phyloP scores from a whole-genome alignment of 2,113 vertebrate species.

The Podiceps cristatus region DNA sequence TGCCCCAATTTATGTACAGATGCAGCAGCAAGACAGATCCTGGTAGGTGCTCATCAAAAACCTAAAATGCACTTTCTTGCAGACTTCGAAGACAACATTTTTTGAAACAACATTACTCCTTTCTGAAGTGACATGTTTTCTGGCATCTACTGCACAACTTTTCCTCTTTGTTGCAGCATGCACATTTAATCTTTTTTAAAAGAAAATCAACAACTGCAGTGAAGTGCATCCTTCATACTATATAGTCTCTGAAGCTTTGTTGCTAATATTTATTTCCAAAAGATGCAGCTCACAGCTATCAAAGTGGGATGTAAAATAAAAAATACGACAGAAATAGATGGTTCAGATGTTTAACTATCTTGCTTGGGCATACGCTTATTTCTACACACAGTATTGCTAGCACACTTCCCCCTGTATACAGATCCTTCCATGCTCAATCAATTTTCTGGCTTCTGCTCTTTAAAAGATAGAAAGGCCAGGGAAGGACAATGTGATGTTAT shows the following conservation, averaged over 20 bases:
- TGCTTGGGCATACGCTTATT: neutral
- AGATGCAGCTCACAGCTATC: neutral
- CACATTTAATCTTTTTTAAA: neutral
- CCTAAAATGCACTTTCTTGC: neutral
- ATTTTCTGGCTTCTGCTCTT: neutral
- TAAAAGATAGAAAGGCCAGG: neutral
- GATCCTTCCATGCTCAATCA: neutral
- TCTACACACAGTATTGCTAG: neutral
- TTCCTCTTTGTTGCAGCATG: neutral
- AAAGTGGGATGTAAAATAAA: neutral
- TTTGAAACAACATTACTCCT: neutral
- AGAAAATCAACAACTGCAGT: neutral
- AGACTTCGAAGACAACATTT: neutral
- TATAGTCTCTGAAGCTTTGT: neutral
- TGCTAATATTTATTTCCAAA: neutral
- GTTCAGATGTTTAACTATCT: neutral
- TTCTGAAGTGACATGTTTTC: neutral
- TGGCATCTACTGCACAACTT: neutral
- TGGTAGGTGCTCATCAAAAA: slow-evolving; percentile 24
- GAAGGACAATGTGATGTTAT: neutral
- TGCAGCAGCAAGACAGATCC: neutral
- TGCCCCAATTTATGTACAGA: neutral
- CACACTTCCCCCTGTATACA: neutral
- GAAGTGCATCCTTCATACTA: neutral
- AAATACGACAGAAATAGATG: neutral